Base-by-base conservation (phyloP, 2,797 vertebrate genomes). In the Denticeps clupeoides region DNA sequence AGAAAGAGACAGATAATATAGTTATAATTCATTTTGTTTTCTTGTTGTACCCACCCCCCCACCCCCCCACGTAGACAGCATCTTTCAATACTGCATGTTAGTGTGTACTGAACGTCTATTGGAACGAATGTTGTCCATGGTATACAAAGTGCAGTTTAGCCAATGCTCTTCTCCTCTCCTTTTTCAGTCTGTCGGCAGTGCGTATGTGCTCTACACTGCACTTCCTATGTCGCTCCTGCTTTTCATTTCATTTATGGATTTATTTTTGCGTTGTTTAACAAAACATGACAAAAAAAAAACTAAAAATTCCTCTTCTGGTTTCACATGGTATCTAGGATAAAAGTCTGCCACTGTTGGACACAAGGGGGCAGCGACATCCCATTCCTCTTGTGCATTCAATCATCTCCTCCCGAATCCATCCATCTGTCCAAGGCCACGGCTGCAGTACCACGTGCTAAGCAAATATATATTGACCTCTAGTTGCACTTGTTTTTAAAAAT, bases 111-210 rank as follows among this genome's bases (percentile, higher is more conserved):
- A 79, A 78, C 72, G 72, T 72, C 73, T 75, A 68, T 67, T 63
- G 72, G 72, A 82, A 74, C 74, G 63, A 74, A 79, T 68, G 58
- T 79, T 72, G 71, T 83, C 75, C 72, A 64, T 73, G 72, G 78
- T 82, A 79, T 74, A 76, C 79, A 83, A 85, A 85, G 83, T 85
- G 83, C 83, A 82, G 81, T 82, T 37, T 78, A 72, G 65, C 63
- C 66, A 31, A 40, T 65, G 60, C 63, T 70, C 57, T 24, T 63
- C 41, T 22, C 32, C 21, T 43, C 42, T 47, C 52, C 50, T 33
- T 27, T 53, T 48, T 47, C 38, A 47, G 49, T 57, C 59, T 53
- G 47, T 27, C 63, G 74, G 78, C 80, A 80, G 80, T 73, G 72
- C 73, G 53, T 71, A 66, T 49, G 54, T 51, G 59, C 45, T 72